Conservation (phyloP, 2,113 vertebrate species). For the Tachysurus vachellii region DNA sequence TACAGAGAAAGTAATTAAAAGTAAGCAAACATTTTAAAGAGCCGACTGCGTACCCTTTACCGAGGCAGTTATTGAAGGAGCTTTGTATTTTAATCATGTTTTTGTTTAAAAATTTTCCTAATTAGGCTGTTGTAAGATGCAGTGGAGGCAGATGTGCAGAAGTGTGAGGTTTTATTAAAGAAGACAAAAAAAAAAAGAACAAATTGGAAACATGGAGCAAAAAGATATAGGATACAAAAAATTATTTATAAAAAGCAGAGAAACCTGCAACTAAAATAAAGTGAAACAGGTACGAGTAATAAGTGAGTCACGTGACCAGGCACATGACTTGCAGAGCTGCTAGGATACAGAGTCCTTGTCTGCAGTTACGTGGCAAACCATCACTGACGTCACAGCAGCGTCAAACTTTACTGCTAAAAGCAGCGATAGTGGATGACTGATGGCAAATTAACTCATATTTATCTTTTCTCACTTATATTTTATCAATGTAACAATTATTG, state of each 20-base stretch:
- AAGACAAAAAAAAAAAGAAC: background rate
- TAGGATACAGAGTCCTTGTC: background rate
- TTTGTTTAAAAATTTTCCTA: slow-evolving; percentile 13
- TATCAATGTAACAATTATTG: slow-evolving; percentile 44
- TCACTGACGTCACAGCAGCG: background rate
- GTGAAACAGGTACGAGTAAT: background rate
- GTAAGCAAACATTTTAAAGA: background rate
- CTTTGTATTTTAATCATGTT: slow-evolving; percentile 14
- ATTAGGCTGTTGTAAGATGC: background rate
- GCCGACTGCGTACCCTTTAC: background rate
- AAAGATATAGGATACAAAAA: background rate
- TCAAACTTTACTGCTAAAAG: slow-evolving; percentile 54
- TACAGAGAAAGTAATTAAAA: background rate
- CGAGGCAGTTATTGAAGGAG: background rate
- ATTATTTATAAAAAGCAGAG: background rate
- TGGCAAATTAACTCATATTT: slow-evolving; percentile 27
- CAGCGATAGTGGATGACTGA: slow-evolving; percentile 47
- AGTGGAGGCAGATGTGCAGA: background rate
- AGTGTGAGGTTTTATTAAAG: background rate
- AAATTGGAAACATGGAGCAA: background rate
- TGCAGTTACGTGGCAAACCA: background rate
- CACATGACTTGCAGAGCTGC: background rate
- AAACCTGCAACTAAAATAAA: background rate
- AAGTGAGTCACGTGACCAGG: background rate
- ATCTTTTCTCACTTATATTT: slow-evolving; percentile 22